phyloP scores from a whole-genome alignment of 1,140 invertebrate genomes.

The Dreissena polymorpha region DNA sequence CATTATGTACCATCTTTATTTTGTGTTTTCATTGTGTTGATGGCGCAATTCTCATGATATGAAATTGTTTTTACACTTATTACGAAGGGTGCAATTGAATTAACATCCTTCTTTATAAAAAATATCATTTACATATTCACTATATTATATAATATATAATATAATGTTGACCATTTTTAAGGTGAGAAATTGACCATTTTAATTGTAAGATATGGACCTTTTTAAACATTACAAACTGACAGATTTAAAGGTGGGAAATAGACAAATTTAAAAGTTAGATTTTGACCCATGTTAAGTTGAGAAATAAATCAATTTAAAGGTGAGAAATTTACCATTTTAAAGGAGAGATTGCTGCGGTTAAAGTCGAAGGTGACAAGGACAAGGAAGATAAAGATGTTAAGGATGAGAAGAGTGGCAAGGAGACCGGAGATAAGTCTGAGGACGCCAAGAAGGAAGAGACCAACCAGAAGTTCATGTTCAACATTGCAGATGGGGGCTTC shows the following conservation, averaged over 20 bases:
- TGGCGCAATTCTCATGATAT: too few relatives aligned
- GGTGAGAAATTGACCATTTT: too few relatives aligned
- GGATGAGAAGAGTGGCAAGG: neutral
- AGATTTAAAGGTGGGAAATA: neutral
- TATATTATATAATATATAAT: too few relatives aligned
- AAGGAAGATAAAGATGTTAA: too few relatives aligned
- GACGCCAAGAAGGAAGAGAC: constrained; percentile 75
- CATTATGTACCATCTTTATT: too few relatives aligned
- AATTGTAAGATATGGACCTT: too few relatives aligned
- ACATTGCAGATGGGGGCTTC: constrained; percentile 99
- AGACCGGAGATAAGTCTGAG: constrained; percentile 61
- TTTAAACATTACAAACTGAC: neutral
- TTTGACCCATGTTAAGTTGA: neutral
- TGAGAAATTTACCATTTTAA: constrained; percentile 63
- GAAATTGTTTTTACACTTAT: too few relatives aligned
- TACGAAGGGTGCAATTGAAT: too few relatives aligned
- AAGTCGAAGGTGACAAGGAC: neutral
- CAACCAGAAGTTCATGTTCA: constrained; percentile 97
- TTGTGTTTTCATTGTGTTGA: too few relatives aligned
- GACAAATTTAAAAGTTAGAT: neutral
- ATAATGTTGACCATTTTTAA: too few relatives aligned
- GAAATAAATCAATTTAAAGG: constrained; percentile 44
- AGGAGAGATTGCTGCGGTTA: constrained; percentile 72
- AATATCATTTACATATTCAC: too few relatives aligned
- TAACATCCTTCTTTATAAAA: too few relatives aligned